Conservation (phyloP, 2,797 vertebrate genomes). For the Leptoclinus maculatus region DNA sequence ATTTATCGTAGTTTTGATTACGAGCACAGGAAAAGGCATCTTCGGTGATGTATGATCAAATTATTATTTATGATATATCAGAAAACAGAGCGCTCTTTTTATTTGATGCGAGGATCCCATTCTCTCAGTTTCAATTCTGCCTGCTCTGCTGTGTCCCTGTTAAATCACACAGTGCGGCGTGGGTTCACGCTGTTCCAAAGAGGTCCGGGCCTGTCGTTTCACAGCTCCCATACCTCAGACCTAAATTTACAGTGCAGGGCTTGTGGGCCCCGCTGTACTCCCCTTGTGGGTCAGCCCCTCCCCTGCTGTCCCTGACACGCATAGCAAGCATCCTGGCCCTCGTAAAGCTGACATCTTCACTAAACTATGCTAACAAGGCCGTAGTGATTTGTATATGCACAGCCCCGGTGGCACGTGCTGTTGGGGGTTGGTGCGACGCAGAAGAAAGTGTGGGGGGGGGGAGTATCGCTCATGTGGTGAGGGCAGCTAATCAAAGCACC, state of each 20-base stretch:
- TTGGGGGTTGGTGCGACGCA: constrained; percentile 4
- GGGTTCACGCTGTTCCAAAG: constrained; percentile 52
- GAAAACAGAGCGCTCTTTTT: constrained; percentile 55
- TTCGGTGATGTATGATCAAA: constrained; percentile 58
- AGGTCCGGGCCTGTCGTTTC: constrained; percentile 62
- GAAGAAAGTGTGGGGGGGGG: constrained; percentile 9
- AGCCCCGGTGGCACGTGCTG: constrained; percentile 64
- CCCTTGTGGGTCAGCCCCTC: constrained; percentile 72
- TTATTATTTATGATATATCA: constrained; percentile 67
- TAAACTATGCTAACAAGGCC: constrained; percentile 88
- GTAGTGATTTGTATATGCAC: constrained; percentile 86
- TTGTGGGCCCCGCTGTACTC: constrained; percentile 56
- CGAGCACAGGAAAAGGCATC: constrained; percentile 53
- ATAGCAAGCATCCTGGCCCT: constrained; percentile 80
- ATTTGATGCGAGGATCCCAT: constrained; percentile 44
- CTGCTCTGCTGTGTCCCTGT: constrained; percentile 58
- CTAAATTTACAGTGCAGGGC: constrained; percentile 80
- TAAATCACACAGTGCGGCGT: constrained; percentile 64
- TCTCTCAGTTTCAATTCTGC: constrained; percentile 45
- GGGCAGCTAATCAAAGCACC: constrained; percentile 69
- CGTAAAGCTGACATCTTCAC: constrained; percentile 88
- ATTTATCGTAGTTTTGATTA: constrained; percentile 59
- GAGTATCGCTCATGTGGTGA: constrained; percentile 46
- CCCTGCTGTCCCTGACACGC: constrained; percentile 77
- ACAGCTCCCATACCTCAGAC: constrained; percentile 63